Conservation (phyloP, 2,888 invertebrate genomes). For the Drosophila buzzatii region DNA sequence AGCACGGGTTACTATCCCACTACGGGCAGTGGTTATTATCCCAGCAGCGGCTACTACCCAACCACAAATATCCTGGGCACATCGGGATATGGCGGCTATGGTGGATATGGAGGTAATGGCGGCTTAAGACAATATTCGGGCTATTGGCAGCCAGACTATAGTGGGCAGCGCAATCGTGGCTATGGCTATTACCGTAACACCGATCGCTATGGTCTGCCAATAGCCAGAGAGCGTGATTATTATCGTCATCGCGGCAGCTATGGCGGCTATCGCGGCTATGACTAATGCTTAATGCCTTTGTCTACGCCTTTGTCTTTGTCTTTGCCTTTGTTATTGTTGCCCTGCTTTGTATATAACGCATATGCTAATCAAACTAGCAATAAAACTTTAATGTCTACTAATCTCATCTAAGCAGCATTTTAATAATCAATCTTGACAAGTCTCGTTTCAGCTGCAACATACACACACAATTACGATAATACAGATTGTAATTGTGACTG, state of each 20-base stretch:
- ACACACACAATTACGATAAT: conserved; percentile 9
- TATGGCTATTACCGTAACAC: conserved; percentile 86
- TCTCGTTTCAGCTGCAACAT: conserved; percentile 42
- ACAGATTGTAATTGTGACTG: conserved; percentile 9
- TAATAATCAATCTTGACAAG: conserved; percentile 30
- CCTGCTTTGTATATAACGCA: conserved; percentile 44
- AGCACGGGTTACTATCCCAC: conserved; percentile 32
- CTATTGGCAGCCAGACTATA: conserved; percentile 87
- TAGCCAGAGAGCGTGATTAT: conserved; percentile 39
- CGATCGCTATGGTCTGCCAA: conserved; percentile 81
- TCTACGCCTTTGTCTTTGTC: not conserved
- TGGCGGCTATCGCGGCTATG: conserved; percentile 73
- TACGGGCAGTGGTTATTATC: conserved; percentile 43
- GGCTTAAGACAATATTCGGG: conserved; percentile 87
- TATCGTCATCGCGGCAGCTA: conserved; percentile 51
- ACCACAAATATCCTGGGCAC: conserved; percentile 82
- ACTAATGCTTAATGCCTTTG: conserved; percentile 47
- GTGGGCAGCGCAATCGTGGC: conserved; percentile 87
- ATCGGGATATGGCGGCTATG: conserved; percentile 85
- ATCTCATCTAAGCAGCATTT: conserved; percentile 46
- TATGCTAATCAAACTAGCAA: conserved; percentile 41
- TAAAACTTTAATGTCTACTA: conserved; percentile 43
- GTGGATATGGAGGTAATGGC: conserved; percentile 88
- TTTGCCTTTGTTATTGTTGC: conserved; percentile 20
- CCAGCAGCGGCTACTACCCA: conserved; percentile 68